Evolutionary conservation across 2,797 vertebrate species (phyloP).

Genomic region (Takifugu rubripes): DNA sequence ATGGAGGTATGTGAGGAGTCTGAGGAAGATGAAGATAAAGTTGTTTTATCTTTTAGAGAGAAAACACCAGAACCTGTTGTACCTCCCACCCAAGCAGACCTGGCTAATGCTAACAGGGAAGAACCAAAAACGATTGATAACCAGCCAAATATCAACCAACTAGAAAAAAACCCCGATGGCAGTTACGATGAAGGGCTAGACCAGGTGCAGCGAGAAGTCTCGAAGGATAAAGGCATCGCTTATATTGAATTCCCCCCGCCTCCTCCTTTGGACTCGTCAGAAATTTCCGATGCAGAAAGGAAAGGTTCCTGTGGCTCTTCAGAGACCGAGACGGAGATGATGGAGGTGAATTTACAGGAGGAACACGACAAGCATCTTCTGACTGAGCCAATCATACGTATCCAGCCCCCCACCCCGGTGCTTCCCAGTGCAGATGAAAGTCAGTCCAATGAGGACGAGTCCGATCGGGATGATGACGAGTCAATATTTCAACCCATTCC

Average conservation of each 20-base stretch:
- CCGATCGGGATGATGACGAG: conserved; percentile 56
- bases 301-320: conserved; percentile 82
- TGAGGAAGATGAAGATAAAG: conserved; percentile 85
- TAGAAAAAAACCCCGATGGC: conserved; percentile 30
- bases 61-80: conserved; percentile 42
- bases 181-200: conserved; percentile 36
- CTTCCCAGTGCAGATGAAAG: conserved; percentile 81
- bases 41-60: conserved; percentile 79
- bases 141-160: conserved; percentile 37
- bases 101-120: conserved; percentile 76
- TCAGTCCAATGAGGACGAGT: conserved; percentile 80
- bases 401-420: conserved; percentile 93
- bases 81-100: conserved; percentile 48
- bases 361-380: conserved; percentile 88
- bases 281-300: conserved; percentile 82
- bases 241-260: conserved; percentile 99
- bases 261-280: conserved; percentile 90
- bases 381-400: conserved; percentile 92
- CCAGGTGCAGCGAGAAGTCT: conserved; percentile 68
- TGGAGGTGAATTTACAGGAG: conserved; percentile 93
- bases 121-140: conserved; percentile 51
- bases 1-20: conserved; percentile 95
- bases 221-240: conserved; percentile 90
- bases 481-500: conserved; percentile 90
- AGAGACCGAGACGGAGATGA: conserved; percentile 92